Conservation (phyloP, 1,140 invertebrate species). For the Leptopilina clavipes region DNA sequence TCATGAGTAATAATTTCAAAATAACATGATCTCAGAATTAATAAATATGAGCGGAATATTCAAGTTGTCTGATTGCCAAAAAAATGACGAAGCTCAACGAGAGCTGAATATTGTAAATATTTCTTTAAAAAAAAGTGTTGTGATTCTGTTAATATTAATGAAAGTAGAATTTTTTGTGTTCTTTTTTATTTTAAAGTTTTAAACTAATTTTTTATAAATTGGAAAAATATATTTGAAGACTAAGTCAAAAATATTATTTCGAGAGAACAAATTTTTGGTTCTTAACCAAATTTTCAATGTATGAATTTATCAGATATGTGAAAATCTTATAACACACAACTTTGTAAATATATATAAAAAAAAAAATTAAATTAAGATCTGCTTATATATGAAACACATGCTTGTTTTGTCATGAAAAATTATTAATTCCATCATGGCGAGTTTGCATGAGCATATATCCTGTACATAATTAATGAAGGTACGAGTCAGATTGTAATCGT, state of each 20-base stretch:
- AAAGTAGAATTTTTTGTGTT: neutral
- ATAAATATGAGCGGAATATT: constrained; percentile 28
- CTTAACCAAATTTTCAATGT: no score
- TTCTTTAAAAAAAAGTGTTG: constrained; percentile 17
- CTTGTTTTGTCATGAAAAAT: constrained; percentile 48
- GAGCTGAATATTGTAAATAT: constrained; percentile 30
- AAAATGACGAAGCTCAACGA: constrained; percentile 16
- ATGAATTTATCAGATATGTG: neutral
- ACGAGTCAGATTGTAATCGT: constrained; percentile 52
- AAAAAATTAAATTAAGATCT: constrained; percentile 30
- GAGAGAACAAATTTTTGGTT: no score
- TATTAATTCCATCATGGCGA: constrained; percentile 50
- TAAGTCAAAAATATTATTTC: no score
- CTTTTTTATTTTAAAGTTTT: no score
- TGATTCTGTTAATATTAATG: neutral
- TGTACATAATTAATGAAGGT: constrained; percentile 60
- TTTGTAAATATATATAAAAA: constrained; percentile 39
- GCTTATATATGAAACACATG: constrained; percentile 26
- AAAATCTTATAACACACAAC: constrained; percentile 32
- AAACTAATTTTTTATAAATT: no score
- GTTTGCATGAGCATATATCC: constrained; percentile 32
- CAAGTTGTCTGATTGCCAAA: constrained; percentile 27
- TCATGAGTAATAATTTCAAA: neutral
- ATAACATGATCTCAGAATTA: constrained; percentile 10
- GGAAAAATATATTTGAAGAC: neutral